Percentiles rank a stretch among this genome's conserved stretches.
Conservation (phyloP, 2,797 vertebrate genomes). For the Chromis chromis region DNA sequence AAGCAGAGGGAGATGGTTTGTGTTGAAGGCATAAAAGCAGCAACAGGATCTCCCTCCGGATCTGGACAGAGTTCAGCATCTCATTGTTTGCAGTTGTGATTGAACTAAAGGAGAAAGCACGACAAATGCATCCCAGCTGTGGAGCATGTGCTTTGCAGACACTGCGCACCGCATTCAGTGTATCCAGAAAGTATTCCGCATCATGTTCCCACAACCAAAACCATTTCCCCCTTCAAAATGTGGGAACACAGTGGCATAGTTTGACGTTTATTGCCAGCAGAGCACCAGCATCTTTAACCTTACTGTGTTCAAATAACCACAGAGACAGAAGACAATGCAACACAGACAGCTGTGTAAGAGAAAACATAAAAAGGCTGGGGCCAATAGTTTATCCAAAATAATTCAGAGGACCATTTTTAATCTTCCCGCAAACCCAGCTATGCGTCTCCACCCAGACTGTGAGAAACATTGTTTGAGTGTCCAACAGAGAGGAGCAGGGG, state of each 20-base stretch:
- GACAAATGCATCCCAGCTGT: conserved; percentile 31
- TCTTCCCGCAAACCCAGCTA: conserved; percentile 47
- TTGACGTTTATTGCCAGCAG: conserved; percentile 25
- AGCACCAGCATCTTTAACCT: conserved; percentile 21
- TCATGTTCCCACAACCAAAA: conserved; percentile 28
- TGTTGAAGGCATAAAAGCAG: neutral
- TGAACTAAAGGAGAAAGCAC: conserved; percentile 5
- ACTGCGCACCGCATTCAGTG: conserved; percentile 19
- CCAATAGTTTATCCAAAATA: conserved; percentile 31
- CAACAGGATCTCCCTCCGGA: conserved; percentile 1
- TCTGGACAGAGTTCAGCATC: conserved; percentile 3
- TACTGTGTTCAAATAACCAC: conserved; percentile 16
- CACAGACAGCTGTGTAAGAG: neutral
- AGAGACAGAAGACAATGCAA: conserved; percentile 13
- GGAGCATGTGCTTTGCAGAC: conserved; percentile 26
- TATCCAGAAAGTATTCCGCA: conserved; percentile 10
- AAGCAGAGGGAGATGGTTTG: neutral
- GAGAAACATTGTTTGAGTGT: conserved; percentile 33
- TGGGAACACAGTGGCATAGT: conserved; percentile 13
- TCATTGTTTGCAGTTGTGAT: conserved; percentile 32
- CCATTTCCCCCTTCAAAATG: conserved; percentile 27
- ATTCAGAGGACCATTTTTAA: conserved; percentile 41
- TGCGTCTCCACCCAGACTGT: conserved; percentile 48
- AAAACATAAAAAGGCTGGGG: conserved; percentile 1
- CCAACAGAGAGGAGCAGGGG: conserved; percentile 23